Base-by-base conservation (phyloP, 2,797 vertebrate species). In the Botia kubotai region DNA sequence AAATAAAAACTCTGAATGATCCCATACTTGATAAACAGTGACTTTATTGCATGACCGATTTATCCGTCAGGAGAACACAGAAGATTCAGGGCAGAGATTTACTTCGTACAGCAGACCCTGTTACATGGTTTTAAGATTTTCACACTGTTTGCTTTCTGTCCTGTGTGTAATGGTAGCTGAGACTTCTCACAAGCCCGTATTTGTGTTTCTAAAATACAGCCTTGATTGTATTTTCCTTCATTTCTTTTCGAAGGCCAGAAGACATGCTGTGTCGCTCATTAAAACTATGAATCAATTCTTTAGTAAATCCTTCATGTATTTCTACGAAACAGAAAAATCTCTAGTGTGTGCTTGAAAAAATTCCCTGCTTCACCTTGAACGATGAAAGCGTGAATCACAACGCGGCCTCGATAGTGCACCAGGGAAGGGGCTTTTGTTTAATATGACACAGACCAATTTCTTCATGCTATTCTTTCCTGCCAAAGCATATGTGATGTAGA, bases 301-400 rank as follows among this genome's bases (percentile, higher is more conserved):
- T 72, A 39, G 43, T 66, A 36, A 48, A 21, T 3, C 11, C 46
- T 17, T 67, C 19, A 60, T 72, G 39, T 13, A 12, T 60, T 67
- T 52, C 23, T 17, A 26, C 39, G 14, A 19, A 39, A 52, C 36
- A 89, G 87, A 91, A 88, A 89, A 88, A 89, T 83, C 76, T 81
- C 57, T 83, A 19, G 87, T 90, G 89, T 93, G 91, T 57, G 66
- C 10, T 10, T 10, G 70, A 62, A 74, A 52, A 67, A 69, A 79
- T 78, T 58, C 68, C 43, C 66, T 26, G 72, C 74, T 77, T 83
- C 88, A 92, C 90, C 91, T 92, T 90, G 85, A 87, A 90, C 90
- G 90, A 91, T 92, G 90, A 92, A 90, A 88, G 90, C 89, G 88
- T 92, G 91, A 93, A 92, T 93, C 89, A 91, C 89, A 52, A 86